Base-by-base conservation (phyloP, 30 jellyfish, hydroid and myxozoan species). In the Turritopsis dohrnii region DNA sequence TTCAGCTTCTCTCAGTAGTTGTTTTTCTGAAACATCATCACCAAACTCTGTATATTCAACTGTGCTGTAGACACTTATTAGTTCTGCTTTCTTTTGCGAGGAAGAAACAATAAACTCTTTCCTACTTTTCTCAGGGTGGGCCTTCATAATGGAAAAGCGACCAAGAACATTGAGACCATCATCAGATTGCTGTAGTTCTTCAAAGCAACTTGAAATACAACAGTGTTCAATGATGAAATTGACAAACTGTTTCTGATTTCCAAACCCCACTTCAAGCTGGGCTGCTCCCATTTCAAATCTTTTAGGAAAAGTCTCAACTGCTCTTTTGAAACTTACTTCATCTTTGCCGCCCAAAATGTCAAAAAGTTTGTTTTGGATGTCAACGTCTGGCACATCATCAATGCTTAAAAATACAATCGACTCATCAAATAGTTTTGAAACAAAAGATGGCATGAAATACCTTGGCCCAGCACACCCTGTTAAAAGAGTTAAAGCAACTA, bases 151-250 rank as follows among this genome's bases (percentile, higher is more conserved):
- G 23, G 52, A 29, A 20, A 21, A 21, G 20, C 52, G 80, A 18
- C 86, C 86, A n/a, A 41, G 30, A 20, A 80, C 54, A 13, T 54
- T n/a, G 18, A 80, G 7, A 24, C 84, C 86, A 17, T 54, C 54
- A 21, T 80, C 3, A 16, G 54, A 80, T 54, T 80, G 76, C 19
- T n/a, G 25, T n/a, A 80, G 18, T 80, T 80, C 86, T 24, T 18
- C 52, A n/a, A n/a, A n/a, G n/a, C n/a, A n/a, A n/a, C n/a, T n/a
- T n/a, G n/a, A n/a, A n/a, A n/a, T n/a, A n/a, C n/a, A n/a, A n/a
- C n/a, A n/a, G n/a, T n/a, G n/a, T n/a, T n/a, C n/a, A n/a, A n/a
- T n/a, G n/a, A n/a, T 80, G 41, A 13, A 26, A 16, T 54, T 54
- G 72, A 54, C 41, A 75, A 75, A 13, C n/a, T 71, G 79, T 21